phyloP scores from a whole-genome alignment of 2,888 invertebrate species.

The Ommatoiulus sabulosus region DNA sequence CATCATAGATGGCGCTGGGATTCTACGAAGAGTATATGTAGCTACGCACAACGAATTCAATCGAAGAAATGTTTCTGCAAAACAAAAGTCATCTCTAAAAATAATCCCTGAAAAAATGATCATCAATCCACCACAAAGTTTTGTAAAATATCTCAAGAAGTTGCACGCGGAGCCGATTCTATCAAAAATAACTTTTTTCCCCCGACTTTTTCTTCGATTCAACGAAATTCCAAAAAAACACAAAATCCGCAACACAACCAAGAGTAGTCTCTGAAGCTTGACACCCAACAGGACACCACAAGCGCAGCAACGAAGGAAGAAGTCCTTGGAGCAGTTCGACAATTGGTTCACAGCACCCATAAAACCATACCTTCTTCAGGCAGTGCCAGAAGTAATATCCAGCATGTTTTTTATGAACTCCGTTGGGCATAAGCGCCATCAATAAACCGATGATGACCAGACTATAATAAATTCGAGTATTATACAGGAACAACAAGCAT shows the following conservation, averaged over 20 bases:
- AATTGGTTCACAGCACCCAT: neutral
- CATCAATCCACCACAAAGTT: neutral
- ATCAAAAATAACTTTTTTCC: neutral
- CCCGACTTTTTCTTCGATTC: neutral
- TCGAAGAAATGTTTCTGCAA: too few relatives aligned
- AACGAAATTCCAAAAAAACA: neutral
- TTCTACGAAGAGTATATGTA: too few relatives aligned
- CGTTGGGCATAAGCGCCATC: too few relatives aligned
- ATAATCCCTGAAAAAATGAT: neutral
- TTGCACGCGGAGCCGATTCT: neutral
- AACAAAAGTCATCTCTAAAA: too few relatives aligned
- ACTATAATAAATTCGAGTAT: neutral
- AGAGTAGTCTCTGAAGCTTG: neutral
- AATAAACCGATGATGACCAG: neutral
- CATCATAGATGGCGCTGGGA: too few relatives aligned
- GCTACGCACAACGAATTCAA: too few relatives aligned
- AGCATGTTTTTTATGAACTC: too few relatives aligned
- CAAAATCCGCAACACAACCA: neutral
- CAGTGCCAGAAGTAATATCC: neutral
- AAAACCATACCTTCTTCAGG: neutral
- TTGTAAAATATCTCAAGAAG: neutral
- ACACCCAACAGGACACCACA: neutral
- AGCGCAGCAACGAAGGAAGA: neutral
- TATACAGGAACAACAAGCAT: neutral
- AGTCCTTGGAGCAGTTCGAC: neutral